Conservation (phyloP, 2,888 invertebrate species). For the Sceliomorpha sp. region DNA sequence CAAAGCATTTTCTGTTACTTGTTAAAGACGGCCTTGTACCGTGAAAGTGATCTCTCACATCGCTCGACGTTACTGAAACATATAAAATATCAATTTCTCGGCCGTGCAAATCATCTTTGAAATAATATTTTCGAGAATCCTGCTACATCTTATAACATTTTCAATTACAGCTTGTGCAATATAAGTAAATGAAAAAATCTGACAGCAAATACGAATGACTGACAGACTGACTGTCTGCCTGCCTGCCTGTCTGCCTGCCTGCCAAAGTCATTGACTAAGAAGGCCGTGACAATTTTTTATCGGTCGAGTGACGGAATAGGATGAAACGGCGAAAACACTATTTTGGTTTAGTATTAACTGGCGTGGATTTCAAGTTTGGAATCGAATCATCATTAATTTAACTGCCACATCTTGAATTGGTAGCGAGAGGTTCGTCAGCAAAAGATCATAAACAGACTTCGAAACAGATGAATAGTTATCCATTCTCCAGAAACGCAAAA, state of each 20-base stretch:
- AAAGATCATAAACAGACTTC: slow-evolving; percentile 42
- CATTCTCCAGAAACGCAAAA: slow-evolving; percentile 25
- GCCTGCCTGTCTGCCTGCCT: too few species aligned
- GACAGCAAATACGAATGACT: not conserved
- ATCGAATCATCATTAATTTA: slow-evolving; percentile 36
- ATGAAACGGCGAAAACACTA: not conserved
- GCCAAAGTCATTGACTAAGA: too few species aligned
- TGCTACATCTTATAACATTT: slow-evolving; percentile 8
- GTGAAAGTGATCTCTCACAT: slow-evolving; percentile 54
- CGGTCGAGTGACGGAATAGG: not conserved
- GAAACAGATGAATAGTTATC: slow-evolving; percentile 50
- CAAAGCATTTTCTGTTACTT: slow-evolving; percentile 44
- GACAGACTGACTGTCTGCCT: too few species aligned
- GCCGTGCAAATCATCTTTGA: slow-evolving; percentile 42
- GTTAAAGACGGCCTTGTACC: slow-evolving; percentile 50
- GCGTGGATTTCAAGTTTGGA: slow-evolving; percentile 19
- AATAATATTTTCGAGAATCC: slow-evolving; percentile 2
- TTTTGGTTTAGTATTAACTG: slow-evolving; percentile 13
- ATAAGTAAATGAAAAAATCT: not conserved
- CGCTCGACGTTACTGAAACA: slow-evolving; percentile 48
- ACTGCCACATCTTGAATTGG: slow-evolving; percentile 24
- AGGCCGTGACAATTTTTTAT: not conserved
- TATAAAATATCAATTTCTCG: slow-evolving; percentile 44
- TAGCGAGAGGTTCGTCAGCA: slow-evolving; percentile 48
- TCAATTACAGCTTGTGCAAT: not conserved